phyloP scores from a whole-genome alignment of 2,797 vertebrate genomes.

The Geotrypetes seraphini region DNA sequence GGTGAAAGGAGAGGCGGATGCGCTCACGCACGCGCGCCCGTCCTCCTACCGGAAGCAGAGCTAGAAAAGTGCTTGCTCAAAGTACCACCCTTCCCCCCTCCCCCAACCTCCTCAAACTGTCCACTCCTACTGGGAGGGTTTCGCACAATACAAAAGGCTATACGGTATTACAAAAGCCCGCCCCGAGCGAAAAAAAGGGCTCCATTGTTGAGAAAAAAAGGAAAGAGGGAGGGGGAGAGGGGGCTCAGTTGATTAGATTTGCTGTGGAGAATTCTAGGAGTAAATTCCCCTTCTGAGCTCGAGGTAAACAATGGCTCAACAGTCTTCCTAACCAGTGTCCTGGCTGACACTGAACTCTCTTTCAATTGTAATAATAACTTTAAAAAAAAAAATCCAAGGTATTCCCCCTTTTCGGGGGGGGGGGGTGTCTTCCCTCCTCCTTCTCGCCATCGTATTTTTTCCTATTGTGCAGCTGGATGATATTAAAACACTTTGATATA shows the following conservation, averaged over 20 bases:
- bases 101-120: conserved; percentile 24
- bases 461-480: too few relatives aligned
- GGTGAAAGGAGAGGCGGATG: conserved; percentile 27
- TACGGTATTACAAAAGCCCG: conserved; percentile 41
- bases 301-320: conserved; percentile 39
- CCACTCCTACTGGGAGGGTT: conserved; percentile 37
- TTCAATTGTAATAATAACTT: background rate
- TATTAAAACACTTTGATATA: conserved; percentile 67
- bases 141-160: conserved; percentile 35
- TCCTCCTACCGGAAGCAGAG: background rate
- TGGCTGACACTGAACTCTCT: conserved; percentile 41
- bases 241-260: conserved; percentile 45
- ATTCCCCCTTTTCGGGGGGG: conserved; percentile 16
- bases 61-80: background rate
- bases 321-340: conserved; percentile 42
- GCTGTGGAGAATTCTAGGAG: conserved; percentile 41
- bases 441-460: background rate
- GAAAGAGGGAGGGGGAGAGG: too few relatives aligned
- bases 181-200: conserved; percentile 30
- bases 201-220: conserved; percentile 38
- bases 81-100: background rate
- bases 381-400: conserved; percentile 5
- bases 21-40: conserved; percentile 4
- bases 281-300: conserved; percentile 45
- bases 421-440: conserved; percentile 32